A percentile compares a stretch with the other conserved stretches of the same genome.
Conservation (phyloP, 2,797 vertebrate species). For the Hydrocynus forskahlii region DNA sequence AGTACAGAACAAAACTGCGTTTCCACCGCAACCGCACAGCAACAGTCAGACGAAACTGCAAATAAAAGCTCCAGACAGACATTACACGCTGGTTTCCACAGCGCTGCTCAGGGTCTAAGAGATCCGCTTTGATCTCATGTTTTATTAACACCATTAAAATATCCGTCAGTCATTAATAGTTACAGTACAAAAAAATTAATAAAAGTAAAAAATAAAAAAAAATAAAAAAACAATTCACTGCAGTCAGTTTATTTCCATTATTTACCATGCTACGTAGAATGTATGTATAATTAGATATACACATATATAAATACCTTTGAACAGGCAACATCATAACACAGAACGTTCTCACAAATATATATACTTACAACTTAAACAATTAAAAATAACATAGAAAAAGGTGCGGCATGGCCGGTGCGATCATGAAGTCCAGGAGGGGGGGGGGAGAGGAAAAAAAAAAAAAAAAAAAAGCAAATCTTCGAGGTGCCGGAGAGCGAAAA, state of each 20-base stretch:
- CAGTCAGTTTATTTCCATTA: neutral
- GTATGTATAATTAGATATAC: no score
- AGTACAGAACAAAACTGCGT: neutral
- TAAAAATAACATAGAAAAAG: neutral
- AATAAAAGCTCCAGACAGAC: neutral
- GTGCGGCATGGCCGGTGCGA: neutral
- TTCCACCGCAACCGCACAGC: neutral
- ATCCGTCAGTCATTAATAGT: neutral
- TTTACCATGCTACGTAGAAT: neutral
- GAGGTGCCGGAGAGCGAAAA: no score
- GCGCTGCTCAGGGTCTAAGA: neutral
- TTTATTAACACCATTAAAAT: slow-evolving; percentile 2
- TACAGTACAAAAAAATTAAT: neutral
- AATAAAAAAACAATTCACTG: slow-evolving; percentile 1
- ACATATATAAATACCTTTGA: neutral
- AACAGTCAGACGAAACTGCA: neutral
- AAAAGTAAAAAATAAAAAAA: no score
- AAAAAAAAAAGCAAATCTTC: neutral
- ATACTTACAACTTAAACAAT: neutral
- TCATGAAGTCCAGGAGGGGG: neutral
- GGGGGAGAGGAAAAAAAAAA: no score
- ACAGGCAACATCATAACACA: neutral
- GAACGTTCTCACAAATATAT: neutral
- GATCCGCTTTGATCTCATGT: neutral
- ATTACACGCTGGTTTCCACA: neutral